Evolutionary conservation across 2,113 vertebrate genomes (phyloP), one percentile per base, ranked within the genome.

Genomic region (Sinocyclocheilus grahami): DNA sequence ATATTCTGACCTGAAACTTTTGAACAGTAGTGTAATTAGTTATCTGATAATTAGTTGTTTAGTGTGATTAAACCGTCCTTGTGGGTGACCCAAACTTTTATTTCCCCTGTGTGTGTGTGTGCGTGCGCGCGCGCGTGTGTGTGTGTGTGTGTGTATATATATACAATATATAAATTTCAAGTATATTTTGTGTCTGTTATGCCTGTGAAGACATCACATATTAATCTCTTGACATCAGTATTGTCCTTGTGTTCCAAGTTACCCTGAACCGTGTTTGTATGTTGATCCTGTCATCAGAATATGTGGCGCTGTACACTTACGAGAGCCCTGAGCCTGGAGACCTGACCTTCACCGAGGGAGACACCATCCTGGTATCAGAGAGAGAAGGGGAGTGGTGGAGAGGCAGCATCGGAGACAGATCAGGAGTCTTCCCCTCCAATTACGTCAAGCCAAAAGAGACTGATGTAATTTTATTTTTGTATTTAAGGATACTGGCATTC

Each of bases 331-430:
- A 99, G 91, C 93, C 93, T 1, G 95, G 95, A 12, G 98, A 99
- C 92, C 92, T 99, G 93, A 96, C 95, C 0, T 99, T 99, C 85
- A 84, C 1, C 10, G 97, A 97, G 88, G 98, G 97, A 11, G 97
- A 99, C 89, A 92, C 96, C 84, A 96, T 99, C 91, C 78, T 97
- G 20, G 97, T 99, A 87, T 97, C 94, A 51, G 97, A 97, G 91
- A 97, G 93, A 88, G 97, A 97, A 39, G 97, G 98, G 82, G 98
- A 99, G 74, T 99, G 98, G 98, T 99, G 98, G 98, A 96, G 94
- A 0, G 98, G 98, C 88, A 96, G 93, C 71, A 95, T 96, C 33
- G 97, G 96, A 6, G 93, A 95, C 89, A 93, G 95, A 90, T 95
- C 90, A 18, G 98, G 98, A 82, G 92, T 97, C 90, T 99, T 99